Evolutionary conservation across 1,140 invertebrate species (phyloP), one percentile per base, ranked within the genome.

Genomic region (Neuroterus valhalla): DNA sequence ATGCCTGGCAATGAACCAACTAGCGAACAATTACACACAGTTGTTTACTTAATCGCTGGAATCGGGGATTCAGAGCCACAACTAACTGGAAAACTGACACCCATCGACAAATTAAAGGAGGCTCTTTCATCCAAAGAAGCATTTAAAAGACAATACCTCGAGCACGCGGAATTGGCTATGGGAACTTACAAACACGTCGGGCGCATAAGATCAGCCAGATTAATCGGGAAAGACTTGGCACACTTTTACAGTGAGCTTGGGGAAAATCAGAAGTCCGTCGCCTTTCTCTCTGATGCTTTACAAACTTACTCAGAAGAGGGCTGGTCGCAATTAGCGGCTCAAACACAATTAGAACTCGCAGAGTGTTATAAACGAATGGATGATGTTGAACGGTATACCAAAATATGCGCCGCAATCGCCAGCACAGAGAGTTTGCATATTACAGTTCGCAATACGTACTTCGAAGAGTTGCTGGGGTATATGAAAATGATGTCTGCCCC

Each of bases 171-270:
- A 89, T 90, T 98, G 73, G 97, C 97, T 1, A 98, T 98, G 93
- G 96, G 97, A 52, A 99, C 97, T 1, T 99, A 96, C 84, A 99
- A 99, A 87, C 97, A 99, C 89, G 97, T 98, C 80, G 94, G 96
- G 8, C 92, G 97, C 66, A 91, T 96, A 71, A 90, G 96, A 75
- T 96, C 94, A 46, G 97, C 98, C 0, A 92, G 96, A 67, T 91
- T 96, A 17, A 95, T 99, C 73, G 98, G 98, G 0, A 92, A 94
- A 76, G 96, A 98, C 86, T 87, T 99, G 19, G 97, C 98, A 0
- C 92, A 94, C 31, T 98, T 98, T 86, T 98, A 99, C 85, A 94
- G 96, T 80, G 93, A 96, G 72, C 89, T 96, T 1, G 95, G 95
- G 2, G 95, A 98, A 85, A 94, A 94, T 8, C 93, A 96, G 75